phyloP scores from a whole-genome alignment of 1,140 invertebrate species.

The Agrilus planipennis region DNA sequence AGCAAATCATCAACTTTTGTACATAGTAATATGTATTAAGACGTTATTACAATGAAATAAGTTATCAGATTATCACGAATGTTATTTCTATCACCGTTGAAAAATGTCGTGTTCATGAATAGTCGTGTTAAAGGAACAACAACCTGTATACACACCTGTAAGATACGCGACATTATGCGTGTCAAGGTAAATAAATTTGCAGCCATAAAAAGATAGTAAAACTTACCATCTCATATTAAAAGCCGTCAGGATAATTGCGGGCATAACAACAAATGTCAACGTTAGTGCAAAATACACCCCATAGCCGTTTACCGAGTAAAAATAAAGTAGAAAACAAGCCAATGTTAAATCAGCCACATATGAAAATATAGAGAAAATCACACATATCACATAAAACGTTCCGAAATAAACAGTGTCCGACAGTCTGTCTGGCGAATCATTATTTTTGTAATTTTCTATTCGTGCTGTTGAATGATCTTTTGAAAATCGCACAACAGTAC shows the following conservation, averaged over 20 bases:
- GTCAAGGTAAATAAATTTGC: no score
- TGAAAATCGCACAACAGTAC: conserved; percentile 32
- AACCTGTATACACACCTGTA: no score
- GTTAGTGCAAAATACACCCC: conserved; percentile 36
- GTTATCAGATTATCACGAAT: no score
- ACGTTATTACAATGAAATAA: no score
- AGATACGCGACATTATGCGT: no score
- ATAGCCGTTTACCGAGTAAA: conserved; percentile 30
- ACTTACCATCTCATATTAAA: conserved; percentile 38
- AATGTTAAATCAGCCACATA: conserved; percentile 35
- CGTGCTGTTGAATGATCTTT: conserved; percentile 26
- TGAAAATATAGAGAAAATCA: conserved; percentile 33
- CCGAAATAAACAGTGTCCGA: conserved; percentile 23
- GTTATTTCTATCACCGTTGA: no score
- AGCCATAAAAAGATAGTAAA: neutral
- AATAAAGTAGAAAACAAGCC: conserved; percentile 34
- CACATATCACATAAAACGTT: conserved; percentile 30
- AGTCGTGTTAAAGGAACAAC: no score
- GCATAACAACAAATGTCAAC: conserved; percentile 35
- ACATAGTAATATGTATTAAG: no score
- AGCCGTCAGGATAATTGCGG: conserved; percentile 34
- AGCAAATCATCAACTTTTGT: no score
- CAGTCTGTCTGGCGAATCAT: conserved; percentile 23
- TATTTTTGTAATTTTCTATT: conserved; percentile 29
- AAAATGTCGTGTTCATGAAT: no score